These are phyloP conservation scores for Diglossa cyanea DNA, from an alignment of 2,797 vertebrate genomes.

Conservation along the genomic window DNA sequence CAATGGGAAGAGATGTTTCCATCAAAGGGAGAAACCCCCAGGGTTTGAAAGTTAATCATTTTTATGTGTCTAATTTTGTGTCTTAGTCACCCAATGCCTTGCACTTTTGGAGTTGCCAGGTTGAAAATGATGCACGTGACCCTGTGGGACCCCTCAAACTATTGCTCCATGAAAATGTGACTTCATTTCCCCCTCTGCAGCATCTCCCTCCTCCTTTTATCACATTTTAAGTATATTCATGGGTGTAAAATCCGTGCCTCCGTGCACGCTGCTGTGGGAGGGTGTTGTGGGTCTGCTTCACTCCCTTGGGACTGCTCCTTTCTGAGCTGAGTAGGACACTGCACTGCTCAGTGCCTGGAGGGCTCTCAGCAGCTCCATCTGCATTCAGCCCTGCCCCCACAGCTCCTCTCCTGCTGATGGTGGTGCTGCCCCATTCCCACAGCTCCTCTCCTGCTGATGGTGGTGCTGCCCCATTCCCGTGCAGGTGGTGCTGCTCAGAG, in stretches of 20 bases:
- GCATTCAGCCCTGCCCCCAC: not conserved
- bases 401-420: not conserved
- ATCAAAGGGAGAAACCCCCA: not conserved
- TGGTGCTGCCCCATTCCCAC: not conserved
- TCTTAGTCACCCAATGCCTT: not conserved
- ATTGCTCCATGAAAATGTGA: not conserved
- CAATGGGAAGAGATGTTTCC: not conserved
- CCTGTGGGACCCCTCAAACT: not conserved
- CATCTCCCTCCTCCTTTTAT: not conserved
- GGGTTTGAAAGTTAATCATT: not conserved
- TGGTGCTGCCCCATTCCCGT: not conserved
- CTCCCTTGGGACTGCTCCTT: not conserved
- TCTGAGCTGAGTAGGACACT: not conserved
- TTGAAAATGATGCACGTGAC: not conserved
- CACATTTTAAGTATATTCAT: not conserved
- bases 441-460: not conserved
- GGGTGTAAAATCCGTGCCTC: not conserved
- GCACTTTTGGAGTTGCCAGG: not conserved
- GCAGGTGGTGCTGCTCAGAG: not conserved
- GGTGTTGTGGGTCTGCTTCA: not conserved
- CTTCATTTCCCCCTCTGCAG: not conserved
- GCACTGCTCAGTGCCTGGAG: not conserved
- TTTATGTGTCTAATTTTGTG: constrained; percentile 6
- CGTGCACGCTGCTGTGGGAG: not conserved
- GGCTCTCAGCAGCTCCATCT: not conserved